These are phyloP conservation scores for Rhyacophila brunnea DNA, from an alignment of 1,140 invertebrate species.

Conservation along the genomic window DNA sequence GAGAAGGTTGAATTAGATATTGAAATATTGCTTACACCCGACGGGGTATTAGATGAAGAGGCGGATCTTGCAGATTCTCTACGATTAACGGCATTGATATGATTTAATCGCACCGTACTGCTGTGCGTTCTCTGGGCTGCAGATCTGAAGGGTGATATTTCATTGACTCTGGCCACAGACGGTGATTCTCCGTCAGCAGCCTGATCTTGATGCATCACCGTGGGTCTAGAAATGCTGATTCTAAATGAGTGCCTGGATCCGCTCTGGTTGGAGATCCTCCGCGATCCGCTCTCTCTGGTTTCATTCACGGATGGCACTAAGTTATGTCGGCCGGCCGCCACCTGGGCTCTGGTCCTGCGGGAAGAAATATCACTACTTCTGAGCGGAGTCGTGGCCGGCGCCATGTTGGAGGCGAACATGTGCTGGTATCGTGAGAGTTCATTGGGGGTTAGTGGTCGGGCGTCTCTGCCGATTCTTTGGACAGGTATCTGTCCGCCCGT, in stretches of 20 bases:
- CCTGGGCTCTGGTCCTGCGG: conserved; percentile 4
- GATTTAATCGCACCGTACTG: conserved; percentile 6
- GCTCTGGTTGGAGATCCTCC: conserved; percentile 5
- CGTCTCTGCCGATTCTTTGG: conserved; percentile 49
- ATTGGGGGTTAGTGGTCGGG: conserved; percentile 42
- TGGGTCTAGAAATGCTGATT: conserved; percentile 5
- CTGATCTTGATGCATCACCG: conserved; percentile 9
- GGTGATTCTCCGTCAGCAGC: conserved; percentile 7
- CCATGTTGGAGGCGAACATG: conserved; percentile 31
- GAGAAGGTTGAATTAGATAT: conserved; percentile 13
- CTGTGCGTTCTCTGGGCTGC: conserved; percentile 1
- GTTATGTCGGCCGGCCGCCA: conserved; percentile 8
- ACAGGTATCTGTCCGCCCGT: conserved; percentile 44
- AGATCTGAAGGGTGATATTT: neutral
- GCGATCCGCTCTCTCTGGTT: conserved; percentile 5
- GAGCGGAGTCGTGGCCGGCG: neutral
- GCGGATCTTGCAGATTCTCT: neutral
- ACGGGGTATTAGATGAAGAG: neutral
- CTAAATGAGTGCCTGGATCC: conserved; percentile 7
- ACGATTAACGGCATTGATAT: neutral
- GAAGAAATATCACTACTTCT: conserved; percentile 5
- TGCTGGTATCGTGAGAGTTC: conserved; percentile 43
- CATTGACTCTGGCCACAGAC: neutral
- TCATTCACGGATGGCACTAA: conserved; percentile 16
- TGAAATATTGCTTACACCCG: conserved; percentile 1